phyloP scores from a whole-genome alignment of 2,888 invertebrate genomes.

The Leucoma salicis region DNA sequence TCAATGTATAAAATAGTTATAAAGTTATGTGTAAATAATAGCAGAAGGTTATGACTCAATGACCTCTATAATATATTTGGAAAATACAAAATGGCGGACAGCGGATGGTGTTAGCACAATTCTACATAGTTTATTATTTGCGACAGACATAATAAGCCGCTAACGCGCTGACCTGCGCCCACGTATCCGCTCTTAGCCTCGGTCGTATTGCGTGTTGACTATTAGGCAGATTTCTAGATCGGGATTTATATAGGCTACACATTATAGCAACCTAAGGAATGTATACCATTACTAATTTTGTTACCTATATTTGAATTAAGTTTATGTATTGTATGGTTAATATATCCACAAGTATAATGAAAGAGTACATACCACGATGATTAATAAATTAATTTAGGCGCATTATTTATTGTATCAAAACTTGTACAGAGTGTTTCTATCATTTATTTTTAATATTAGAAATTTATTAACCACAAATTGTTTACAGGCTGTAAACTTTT shows the following conservation, averaged over 20 bases:
- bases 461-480: too few species aligned
- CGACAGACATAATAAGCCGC: slow-evolving; percentile 49
- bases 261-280: background rate
- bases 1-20: background rate
- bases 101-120: slow-evolving; percentile 25
- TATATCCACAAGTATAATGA: too few species aligned
- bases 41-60: background rate
- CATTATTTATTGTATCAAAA: too few species aligned
- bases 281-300: too few species aligned
- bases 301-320: too few species aligned
- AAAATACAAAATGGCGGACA: slow-evolving; percentile 22
- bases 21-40: too few species aligned
- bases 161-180: slow-evolving; percentile 57
- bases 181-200: slow-evolving; percentile 45
- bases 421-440: too few species aligned
- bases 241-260: background rate
- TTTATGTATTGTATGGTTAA: too few species aligned
- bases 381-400: too few species aligned
- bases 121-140: slow-evolving; percentile 40
- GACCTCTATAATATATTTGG: slow-evolving; percentile 10
- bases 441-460: too few species aligned
- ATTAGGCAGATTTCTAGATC: slow-evolving; percentile 24
- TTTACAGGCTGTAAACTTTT: too few species aligned
- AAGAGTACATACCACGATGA: too few species aligned
- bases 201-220: slow-evolving; percentile 28